Conservation (phyloP, 2,888 invertebrate genomes). For the Cistogaster globosa region DNA sequence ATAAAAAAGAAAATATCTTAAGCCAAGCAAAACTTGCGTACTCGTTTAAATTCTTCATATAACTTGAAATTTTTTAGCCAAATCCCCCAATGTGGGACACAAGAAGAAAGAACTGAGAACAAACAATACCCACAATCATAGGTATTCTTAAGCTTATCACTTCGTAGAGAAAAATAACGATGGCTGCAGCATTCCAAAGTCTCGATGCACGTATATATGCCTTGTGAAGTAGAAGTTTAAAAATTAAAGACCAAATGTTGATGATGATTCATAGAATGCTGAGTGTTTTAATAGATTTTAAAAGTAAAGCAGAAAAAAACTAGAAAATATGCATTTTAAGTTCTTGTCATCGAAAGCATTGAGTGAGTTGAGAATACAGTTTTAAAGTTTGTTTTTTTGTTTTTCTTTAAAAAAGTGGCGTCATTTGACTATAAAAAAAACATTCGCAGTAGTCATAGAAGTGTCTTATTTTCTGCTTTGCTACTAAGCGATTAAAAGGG, state of each 20-base stretch:
- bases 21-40: no score
- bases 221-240: slow-evolving; percentile 32
- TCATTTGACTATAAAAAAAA: slow-evolving; percentile 42
- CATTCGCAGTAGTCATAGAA: slow-evolving; percentile 28
- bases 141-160: slow-evolving; percentile 42
- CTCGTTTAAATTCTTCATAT: no score
- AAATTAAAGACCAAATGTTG: slow-evolving; percentile 27
- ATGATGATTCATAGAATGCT: slow-evolving; percentile 63
- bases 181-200: slow-evolving; percentile 22
- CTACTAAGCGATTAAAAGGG: neutral
- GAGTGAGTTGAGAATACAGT: neutral
- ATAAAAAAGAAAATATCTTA: no score
- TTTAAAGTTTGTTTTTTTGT: neutral
- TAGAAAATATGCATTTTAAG: slow-evolving; percentile 1
- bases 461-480: neutral
- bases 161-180: slow-evolving; percentile 9
- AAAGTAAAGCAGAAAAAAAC: slow-evolving; percentile 36
- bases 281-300: slow-evolving; percentile 52
- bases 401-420: slow-evolving; percentile 47
- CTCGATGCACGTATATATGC: slow-evolving; percentile 7
- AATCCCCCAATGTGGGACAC: no score
- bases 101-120: neutral
- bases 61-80: no score
- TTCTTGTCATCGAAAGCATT: slow-evolving; percentile 39
- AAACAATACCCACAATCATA: slow-evolving; percentile 36